A percentile compares a stretch with the other conserved stretches of the same genome.
Evolutionary conservation across 1,140 invertebrate genomes (phyloP).

Genomic region (Drosophila biarmipes): DNA sequence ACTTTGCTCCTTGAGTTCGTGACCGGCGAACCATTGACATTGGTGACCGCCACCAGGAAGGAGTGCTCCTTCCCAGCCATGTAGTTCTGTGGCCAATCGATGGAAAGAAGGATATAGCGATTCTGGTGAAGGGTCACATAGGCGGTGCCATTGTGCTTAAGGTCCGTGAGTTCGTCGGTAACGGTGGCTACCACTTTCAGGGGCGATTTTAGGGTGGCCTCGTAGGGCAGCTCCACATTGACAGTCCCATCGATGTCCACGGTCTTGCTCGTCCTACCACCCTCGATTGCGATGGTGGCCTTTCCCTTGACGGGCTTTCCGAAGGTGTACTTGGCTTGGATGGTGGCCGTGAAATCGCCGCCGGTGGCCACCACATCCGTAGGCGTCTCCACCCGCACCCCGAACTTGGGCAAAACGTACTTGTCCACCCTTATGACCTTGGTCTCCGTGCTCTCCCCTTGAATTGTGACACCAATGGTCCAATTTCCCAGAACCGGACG

Average conservation of each 20-base stretch:
- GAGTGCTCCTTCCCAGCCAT: slow-evolving; percentile 94
- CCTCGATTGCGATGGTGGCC: slow-evolving; percentile 88
- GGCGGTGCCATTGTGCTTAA: slow-evolving; percentile 90
- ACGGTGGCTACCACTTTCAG: slow-evolving; percentile 90
- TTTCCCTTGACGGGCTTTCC: slow-evolving; percentile 92
- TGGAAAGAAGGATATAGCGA: slow-evolving; percentile 92
- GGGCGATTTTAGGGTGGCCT: slow-evolving; percentile 67
- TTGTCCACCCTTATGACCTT: slow-evolving; percentile 87
- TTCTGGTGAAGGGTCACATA: slow-evolving; percentile 91
- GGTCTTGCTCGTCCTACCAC: slow-evolving; percentile 86
- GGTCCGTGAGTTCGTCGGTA: slow-evolving; percentile 90
- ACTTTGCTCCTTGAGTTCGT: slow-evolving; percentile 87
- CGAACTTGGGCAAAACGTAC: slow-evolving; percentile 96
- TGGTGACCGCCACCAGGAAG: slow-evolving; percentile 86
- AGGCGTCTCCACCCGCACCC: slow-evolving; percentile 92
- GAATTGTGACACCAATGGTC: slow-evolving; percentile 89
- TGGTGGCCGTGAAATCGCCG: slow-evolving; percentile 89
- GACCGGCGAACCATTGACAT: slow-evolving; percentile 89
- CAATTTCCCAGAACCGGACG: slow-evolving; percentile 95
- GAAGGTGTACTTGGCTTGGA: slow-evolving; percentile 89
- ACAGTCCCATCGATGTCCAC: slow-evolving; percentile 89
- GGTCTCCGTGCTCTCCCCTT: slow-evolving; percentile 19
- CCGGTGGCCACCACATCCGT: slow-evolving; percentile 92
- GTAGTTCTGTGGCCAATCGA: slow-evolving; percentile 89
- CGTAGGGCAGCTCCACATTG: slow-evolving; percentile 88